These are phyloP conservation scores for Lordiphosa fenestrarum DNA, from an alignment of 2,888 invertebrate genomes.

Conservation along the genomic window DNA sequence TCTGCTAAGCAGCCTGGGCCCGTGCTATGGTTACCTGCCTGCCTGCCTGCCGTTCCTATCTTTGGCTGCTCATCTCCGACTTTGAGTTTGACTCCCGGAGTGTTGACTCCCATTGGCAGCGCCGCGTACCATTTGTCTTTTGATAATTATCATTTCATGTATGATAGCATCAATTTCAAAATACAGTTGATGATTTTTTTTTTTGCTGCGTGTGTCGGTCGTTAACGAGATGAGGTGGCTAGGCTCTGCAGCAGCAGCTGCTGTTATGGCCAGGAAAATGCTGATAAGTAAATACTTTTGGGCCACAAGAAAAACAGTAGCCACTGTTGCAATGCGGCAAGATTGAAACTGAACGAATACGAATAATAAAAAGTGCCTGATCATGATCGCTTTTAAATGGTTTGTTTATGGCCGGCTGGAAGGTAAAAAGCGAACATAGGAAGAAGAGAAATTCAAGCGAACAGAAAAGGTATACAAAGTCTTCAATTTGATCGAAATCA, in stretches of 20 bases:
- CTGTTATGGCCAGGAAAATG: conserved; percentile 14
- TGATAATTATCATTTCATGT: conserved; percentile 68
- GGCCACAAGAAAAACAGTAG: conserved; percentile 56
- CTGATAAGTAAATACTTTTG: conserved; percentile 60
- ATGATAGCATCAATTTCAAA: conserved; percentile 67
- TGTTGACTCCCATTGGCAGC: conserved; percentile 4
- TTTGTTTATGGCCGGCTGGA: background rate
- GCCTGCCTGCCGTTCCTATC: conserved; percentile 11
- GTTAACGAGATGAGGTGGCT: conserved; percentile 54
- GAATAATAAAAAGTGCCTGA: conserved; percentile 36
- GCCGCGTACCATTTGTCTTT: conserved; percentile 64
- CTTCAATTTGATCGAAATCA: no score
- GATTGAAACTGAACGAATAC: conserved; percentile 6
- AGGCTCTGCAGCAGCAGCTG: conserved; percentile 33
- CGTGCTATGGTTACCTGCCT: conserved; percentile 43
- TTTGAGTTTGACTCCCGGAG: conserved; percentile 14
- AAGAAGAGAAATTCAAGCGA: conserved; percentile 11
- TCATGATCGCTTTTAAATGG: conserved; percentile 44
- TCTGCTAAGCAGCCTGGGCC: conserved; percentile 32
- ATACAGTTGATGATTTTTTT: conserved; percentile 67
- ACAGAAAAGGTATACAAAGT: no score
- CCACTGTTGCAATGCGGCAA: conserved; percentile 24
- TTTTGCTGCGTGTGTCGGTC: conserved; percentile 64
- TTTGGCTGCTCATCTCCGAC: conserved; percentile 5
- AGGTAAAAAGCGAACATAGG: background rate